Evolutionary conservation across 2,888 invertebrate genomes (phyloP), one percentile per base, ranked within the genome.

Genomic region (Camptogramma bilineatum): DNA sequence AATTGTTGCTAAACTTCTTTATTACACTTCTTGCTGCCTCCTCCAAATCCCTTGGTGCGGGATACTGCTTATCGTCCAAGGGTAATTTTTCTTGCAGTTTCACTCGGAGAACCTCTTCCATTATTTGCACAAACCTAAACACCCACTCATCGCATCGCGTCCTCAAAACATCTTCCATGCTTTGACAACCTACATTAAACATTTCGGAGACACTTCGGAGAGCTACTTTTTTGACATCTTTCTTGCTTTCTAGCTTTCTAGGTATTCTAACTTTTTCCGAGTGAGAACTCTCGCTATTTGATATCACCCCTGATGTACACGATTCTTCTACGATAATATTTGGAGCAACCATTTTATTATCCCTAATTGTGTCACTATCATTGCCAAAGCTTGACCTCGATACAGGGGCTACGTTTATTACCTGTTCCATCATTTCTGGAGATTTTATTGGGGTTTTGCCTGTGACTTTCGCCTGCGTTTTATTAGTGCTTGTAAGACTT

Each of bases 61-160:
- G 84, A 66, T 85, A 71, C 9, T 72, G 67, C 17, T 66, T 72
- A 47, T 78, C 69, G 28, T 68, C 56, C 67, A 75, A 81, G 1
- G 68, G 48, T 0, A 83, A 75, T 19, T 84, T 78, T 63, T 77
- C 79, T 17, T 80, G 78, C 60, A 91, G 73, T 39, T 90, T 75
- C 64, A 85, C 83, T 34, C 81, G 79, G 28, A 92, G 69, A 8
- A 80, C 85, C 62, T 91, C 89, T 73, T 91, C 91, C 90, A 93
- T 91, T 77, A 90, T 87, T 75, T 91, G 89, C 16, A 83, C 73
- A 68, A 88, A 91, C 61, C 88, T 82, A 31, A 86, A 86, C 7
- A 90, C 74, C 88, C 88, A 92, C 72, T 91, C 90, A 42, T 91
- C 90, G 42, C 77, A 74, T 68, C 85, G 82, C 46, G 70, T 75